A percentile compares a stretch with the other conserved stretches of the same genome.
phyloP scores from a whole-genome alignment of 2,797 vertebrate species.

The Eospalax fontanierii region DNA sequence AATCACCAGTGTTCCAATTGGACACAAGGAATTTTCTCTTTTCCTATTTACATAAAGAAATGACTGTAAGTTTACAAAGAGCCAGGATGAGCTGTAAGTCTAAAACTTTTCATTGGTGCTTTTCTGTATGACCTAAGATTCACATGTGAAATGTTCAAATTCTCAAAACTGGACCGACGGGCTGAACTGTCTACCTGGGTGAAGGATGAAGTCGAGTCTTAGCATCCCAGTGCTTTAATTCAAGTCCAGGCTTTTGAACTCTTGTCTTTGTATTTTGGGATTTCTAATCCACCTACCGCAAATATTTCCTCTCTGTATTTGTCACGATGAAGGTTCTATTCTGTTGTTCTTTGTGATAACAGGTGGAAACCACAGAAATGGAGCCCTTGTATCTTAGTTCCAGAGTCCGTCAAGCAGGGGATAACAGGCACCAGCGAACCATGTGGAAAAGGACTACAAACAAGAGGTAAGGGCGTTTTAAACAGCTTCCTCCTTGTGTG shows the following conservation, averaged over 20 bases:
- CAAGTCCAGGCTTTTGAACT: not conserved
- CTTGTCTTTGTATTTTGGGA: not conserved
- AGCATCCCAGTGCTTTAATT: not conserved
- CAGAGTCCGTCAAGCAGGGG: constrained; percentile 92
- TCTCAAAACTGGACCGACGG: not conserved
- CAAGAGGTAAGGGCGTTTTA: constrained; percentile 91
- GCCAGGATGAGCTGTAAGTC: not conserved
- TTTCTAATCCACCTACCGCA: not conserved
- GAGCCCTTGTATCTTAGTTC: constrained; percentile 94
- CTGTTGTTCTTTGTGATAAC: constrained; percentile 27
- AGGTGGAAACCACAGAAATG: constrained; percentile 96
- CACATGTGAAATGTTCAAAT: not conserved
- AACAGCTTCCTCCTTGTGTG: not conserved
- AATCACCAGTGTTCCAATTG: not conserved
- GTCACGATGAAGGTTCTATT: not conserved
- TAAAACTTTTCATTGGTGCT: not conserved
- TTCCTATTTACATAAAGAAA: not conserved
- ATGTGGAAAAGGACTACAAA: constrained; percentile 95
- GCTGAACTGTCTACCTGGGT: not conserved
- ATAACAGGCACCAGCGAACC: constrained; percentile 90
- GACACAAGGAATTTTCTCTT: not conserved
- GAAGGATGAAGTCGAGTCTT: not conserved
- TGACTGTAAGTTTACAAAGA: too few relatives aligned
- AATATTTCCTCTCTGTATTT: constrained; percentile 8
- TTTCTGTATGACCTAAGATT: constrained; percentile 6